These are phyloP conservation scores for Lissonota sp. DNA, from an alignment of 2,888 invertebrate species.

Conservation along the genomic window DNA sequence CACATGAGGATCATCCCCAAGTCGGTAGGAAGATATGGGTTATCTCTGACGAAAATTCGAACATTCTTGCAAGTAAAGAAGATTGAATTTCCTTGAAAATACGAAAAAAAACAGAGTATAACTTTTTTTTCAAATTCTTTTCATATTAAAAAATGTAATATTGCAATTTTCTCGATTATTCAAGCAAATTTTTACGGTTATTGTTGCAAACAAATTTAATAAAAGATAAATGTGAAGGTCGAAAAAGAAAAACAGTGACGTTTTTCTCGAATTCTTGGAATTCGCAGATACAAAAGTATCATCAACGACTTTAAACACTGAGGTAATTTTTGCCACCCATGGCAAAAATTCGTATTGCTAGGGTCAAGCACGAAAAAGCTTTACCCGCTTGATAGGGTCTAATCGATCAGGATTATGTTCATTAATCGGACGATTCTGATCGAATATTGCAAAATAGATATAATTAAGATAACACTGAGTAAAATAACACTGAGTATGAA, in stretches of 20 bases:
- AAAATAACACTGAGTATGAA: background rate
- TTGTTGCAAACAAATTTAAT: too few species aligned
- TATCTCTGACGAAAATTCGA: background rate
- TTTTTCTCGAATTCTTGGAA: background rate
- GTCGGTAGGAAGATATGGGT: too few species aligned
- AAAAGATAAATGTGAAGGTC: too few species aligned
- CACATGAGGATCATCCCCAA: background rate
- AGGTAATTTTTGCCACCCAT: background rate
- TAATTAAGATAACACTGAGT: background rate
- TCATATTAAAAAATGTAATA: too few species aligned
- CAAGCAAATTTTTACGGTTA: too few species aligned
- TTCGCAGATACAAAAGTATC: background rate
- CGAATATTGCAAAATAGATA: slow-evolving; percentile 11
- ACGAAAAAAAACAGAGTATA: too few species aligned
- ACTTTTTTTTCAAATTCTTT: too few species aligned
- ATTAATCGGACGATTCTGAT: background rate
- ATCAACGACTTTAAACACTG: background rate
- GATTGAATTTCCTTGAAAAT: too few species aligned
- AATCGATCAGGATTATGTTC: background rate
- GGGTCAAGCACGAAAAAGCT: slow-evolving; percentile 12
- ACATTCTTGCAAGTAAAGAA: too few species aligned
- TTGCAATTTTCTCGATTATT: too few species aligned
- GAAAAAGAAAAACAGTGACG: too few species aligned
- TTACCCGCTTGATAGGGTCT: background rate
- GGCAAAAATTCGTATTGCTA: slow-evolving; percentile 1